Conservation (phyloP, 2,888 invertebrate genomes). For the Geophilus truncorum region DNA sequence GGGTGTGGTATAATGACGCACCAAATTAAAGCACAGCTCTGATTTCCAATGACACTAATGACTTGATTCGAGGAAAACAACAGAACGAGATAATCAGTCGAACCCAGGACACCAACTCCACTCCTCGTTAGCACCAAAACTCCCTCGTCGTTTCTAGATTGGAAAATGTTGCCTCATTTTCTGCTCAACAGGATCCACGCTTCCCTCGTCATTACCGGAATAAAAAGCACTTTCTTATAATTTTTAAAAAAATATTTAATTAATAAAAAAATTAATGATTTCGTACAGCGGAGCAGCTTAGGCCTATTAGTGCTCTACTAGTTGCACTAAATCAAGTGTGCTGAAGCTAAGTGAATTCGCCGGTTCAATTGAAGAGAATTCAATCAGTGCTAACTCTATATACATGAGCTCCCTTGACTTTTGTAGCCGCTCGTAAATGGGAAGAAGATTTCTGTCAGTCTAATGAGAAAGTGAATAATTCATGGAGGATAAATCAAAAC, state of each 20-base stretch:
- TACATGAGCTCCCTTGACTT: conserved; percentile 23
- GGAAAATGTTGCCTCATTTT: conserved; percentile 25
- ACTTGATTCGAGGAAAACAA: conserved; percentile 24
- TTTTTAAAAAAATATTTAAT: neutral
- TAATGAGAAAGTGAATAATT: conserved; percentile 27
- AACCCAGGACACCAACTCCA: conserved; percentile 1
- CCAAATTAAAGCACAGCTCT: conserved; percentile 21
- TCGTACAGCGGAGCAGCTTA: neutral
- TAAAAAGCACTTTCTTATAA: neutral
- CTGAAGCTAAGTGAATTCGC: conserved; percentile 19
- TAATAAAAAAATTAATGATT: too few relatives aligned
- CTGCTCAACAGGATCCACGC: neutral
- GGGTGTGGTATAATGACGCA: conserved; percentile 23
- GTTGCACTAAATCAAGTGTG: neutral
- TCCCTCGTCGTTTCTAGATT: conserved; percentile 11
- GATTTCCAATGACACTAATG: conserved; percentile 24
- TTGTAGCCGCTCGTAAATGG: conserved; percentile 25
- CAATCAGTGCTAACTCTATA: conserved; percentile 27
- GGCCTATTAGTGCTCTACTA: neutral
- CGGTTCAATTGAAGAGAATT: conserved; percentile 5
- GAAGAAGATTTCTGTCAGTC: conserved; percentile 22
- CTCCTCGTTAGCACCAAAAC: conserved; percentile 22
- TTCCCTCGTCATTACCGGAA: neutral
- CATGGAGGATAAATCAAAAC: conserved; percentile 27
- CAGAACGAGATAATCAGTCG: conserved; percentile 24